phyloP scores from a whole-genome alignment of 2,888 invertebrate species.

The Leistus spinibarbis region DNA sequence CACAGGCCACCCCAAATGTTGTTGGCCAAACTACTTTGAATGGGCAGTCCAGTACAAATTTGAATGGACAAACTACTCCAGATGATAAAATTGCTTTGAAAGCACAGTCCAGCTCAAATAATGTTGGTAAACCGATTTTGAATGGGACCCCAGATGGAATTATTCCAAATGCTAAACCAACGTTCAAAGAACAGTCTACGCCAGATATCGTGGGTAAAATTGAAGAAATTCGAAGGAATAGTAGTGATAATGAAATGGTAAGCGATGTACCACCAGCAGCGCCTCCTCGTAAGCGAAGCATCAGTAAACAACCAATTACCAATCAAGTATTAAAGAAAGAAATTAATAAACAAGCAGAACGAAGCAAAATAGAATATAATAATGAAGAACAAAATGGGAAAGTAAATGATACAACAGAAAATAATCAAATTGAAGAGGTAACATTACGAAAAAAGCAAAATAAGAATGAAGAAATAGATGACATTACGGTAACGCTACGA shows the following conservation, averaged over 20 bases:
- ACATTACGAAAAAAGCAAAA: background rate
- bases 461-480: background rate
- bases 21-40: background rate
- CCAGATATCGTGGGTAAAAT: background rate
- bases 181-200: background rate
- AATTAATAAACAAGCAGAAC: background rate
- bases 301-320: slow-evolving; percentile 50
- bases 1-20: background rate
- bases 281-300: slow-evolving; percentile 55
- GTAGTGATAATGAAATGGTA: background rate
- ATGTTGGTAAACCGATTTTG: background rate
- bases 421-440: background rate
- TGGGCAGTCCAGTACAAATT: background rate
- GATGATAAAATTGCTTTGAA: too few species aligned
- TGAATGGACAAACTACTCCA: background rate
- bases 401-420: background rate
- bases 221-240: background rate
- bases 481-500: background rate
- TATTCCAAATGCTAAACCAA: too few species aligned
- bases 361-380: background rate
- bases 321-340: slow-evolving; percentile 22
- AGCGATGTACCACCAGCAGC: slow-evolving; percentile 50
- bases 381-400: background rate
- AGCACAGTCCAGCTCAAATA: background rate
- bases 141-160: too few species aligned